A percentile compares a stretch with the other conserved stretches of the same genome.
These are phyloP conservation scores for Orius insidiosus DNA, from an alignment of 1,140 invertebrate species.

Conservation along the genomic window DNA sequence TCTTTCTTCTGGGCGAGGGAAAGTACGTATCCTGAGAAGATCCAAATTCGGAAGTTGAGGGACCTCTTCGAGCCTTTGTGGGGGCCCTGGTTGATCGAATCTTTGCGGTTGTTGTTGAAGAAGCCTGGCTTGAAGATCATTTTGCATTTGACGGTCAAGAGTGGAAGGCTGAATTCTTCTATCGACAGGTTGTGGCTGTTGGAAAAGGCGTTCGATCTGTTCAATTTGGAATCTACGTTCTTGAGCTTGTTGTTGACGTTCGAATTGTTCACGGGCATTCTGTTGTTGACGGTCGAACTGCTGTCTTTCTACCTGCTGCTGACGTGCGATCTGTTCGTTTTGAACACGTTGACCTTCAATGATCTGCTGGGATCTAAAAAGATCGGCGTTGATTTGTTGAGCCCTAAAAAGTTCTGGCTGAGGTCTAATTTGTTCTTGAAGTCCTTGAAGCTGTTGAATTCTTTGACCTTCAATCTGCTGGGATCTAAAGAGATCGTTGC, in stretches of 20 bases:
- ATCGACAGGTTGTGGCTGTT: too few relatives aligned
- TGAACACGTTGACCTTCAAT: neutral
- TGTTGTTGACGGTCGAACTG: neutral
- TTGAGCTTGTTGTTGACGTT: too few relatives aligned
- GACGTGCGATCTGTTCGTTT: neutral
- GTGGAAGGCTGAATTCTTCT: too few relatives aligned
- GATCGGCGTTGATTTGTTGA: too few relatives aligned
- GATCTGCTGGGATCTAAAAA: neutral
- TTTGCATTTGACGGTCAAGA: too few relatives aligned
- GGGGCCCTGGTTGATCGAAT: neutral
- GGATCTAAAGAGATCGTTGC: too few relatives aligned
- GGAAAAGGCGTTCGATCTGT: too few relatives aligned
- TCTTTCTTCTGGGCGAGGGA: neutral
- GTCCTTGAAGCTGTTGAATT: neutral
- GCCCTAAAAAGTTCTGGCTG: too few relatives aligned
- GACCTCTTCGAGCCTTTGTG: neutral
- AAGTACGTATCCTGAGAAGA: neutral
- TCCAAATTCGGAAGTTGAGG: neutral
- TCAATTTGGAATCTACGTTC: too few relatives aligned
- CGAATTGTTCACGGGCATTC: neutral
- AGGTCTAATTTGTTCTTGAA: too few relatives aligned
- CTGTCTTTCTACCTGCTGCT: neutral
- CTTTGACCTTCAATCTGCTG: neutral
- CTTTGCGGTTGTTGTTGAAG: constrained; percentile 1
- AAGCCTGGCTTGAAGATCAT: neutral